Evolutionary conservation across 92 coral and sea anemone species (phyloP).

Genomic region (Plumapathes pennacea): DNA sequence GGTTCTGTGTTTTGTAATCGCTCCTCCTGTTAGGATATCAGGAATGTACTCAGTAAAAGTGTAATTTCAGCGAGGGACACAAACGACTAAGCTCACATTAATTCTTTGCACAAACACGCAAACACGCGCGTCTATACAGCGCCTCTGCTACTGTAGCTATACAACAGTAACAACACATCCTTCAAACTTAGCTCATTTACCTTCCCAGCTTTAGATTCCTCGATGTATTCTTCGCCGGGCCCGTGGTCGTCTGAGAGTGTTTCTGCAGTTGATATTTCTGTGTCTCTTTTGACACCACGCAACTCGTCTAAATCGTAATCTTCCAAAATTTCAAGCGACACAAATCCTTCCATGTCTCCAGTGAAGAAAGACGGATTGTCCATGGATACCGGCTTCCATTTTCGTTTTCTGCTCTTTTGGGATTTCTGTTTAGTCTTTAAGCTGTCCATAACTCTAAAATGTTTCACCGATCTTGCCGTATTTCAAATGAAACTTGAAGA

Average conservation of each 20-base stretch:
- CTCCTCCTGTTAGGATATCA: too few species aligned
- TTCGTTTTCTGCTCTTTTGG: slow-evolving; percentile 65
- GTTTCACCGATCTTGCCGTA: too few species aligned
- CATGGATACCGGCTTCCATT: slow-evolving; percentile 76
- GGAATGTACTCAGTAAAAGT: too few species aligned
- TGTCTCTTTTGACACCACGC: slow-evolving; percentile 14
- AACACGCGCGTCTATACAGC: too few species aligned
- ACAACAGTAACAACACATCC: neutral
- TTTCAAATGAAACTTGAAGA: too few species aligned
- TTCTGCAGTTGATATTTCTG: slow-evolving; percentile 12
- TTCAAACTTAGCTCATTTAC: neutral
- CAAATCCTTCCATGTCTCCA: slow-evolving; percentile 89
- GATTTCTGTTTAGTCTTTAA: too few species aligned
- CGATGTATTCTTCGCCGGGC: neutral
- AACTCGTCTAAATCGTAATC: slow-evolving; percentile 51
- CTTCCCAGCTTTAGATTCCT: slow-evolving; percentile 7
- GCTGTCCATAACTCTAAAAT: too few species aligned
- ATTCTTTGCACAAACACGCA: too few species aligned
- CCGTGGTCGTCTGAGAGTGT: neutral
- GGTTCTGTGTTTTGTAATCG: neutral
- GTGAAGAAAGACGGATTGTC: slow-evolving; percentile 75
- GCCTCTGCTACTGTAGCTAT: too few species aligned
- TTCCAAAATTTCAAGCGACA: slow-evolving; percentile 78
- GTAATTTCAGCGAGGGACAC: too few species aligned
- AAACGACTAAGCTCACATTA: too few species aligned